Conservation (phyloP, 92 coral and sea anemone species). For the Palythoa caribaeorum region DNA sequence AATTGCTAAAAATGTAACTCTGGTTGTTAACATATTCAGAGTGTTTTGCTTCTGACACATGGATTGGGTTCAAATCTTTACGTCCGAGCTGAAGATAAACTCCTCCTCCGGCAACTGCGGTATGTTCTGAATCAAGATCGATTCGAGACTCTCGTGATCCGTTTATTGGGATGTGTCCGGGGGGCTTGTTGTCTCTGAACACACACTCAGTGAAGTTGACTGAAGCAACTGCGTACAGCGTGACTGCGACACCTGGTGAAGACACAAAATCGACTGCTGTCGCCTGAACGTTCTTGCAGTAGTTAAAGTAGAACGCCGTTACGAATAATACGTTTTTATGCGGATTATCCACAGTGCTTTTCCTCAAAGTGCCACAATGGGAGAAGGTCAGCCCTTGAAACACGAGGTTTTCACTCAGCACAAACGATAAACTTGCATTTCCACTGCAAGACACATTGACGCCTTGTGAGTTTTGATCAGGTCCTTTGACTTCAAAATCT, state of each 20-base stretch:
- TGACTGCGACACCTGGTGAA: slow-evolving; percentile 74
- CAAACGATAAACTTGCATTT: slow-evolving; percentile 81
- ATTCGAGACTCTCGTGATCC: neutral
- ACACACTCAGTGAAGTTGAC: slow-evolving; percentile 55
- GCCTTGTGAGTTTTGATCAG: slow-evolving; percentile 42
- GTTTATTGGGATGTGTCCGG: neutral
- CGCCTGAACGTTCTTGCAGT: slow-evolving; percentile 75
- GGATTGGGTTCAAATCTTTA: slow-evolving; percentile 58
- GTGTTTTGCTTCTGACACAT: slow-evolving; percentile 63
- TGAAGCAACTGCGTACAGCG: slow-evolving; percentile 70
- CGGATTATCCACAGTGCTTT: slow-evolving; percentile 59
- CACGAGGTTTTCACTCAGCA: slow-evolving; percentile 68
- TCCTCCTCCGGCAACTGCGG: slow-evolving; percentile 75
- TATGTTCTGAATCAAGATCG: slow-evolving; percentile 47
- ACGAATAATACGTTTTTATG: slow-evolving; percentile 60
- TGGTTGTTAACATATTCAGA: slow-evolving; percentile 76
- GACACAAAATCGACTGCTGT: slow-evolving; percentile 51
- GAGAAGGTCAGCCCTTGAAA: slow-evolving; percentile 68
- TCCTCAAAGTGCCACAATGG: slow-evolving; percentile 84
- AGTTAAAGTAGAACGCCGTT: slow-evolving; percentile 78
- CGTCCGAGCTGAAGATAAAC: slow-evolving; percentile 66
- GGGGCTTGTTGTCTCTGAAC: slow-evolving; percentile 64
- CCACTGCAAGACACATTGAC: slow-evolving; percentile 58
- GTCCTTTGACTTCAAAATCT: slow-evolving; percentile 73
- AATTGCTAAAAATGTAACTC: slow-evolving; percentile 53